phyloP scores from a whole-genome alignment of 2,888 invertebrate genomes.

The Patella ulyssiponensis region DNA sequence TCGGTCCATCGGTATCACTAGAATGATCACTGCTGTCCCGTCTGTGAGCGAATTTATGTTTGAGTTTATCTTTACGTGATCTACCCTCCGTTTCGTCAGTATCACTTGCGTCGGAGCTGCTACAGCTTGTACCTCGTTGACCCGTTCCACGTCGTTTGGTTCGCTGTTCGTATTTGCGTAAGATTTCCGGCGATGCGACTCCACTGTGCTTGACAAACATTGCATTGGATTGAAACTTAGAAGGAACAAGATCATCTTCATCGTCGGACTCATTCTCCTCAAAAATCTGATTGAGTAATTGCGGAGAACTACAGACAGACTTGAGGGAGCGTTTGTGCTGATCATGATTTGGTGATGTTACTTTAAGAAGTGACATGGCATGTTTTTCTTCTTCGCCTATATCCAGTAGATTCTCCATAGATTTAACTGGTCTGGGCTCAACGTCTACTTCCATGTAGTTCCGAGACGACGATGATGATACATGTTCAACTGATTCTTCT shows the following conservation, averaged over 20 bases:
- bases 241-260: constrained; percentile 64
- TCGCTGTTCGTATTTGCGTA: constrained; percentile 71
- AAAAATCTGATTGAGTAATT: constrained; percentile 80
- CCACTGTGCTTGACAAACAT: constrained; percentile 45
- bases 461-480: constrained; percentile 24
- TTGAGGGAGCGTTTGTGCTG: constrained; percentile 65
- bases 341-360: constrained; percentile 5
- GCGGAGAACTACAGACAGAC: constrained; percentile 74
- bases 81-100: constrained; percentile 74
- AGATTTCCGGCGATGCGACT: constrained; percentile 69
- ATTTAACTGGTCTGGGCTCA: constrained; percentile 50
- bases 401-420: constrained; percentile 55
- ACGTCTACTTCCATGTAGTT: constrained; percentile 47
- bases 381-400: constrained; percentile 50
- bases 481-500: constrained; percentile 80
- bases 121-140: constrained; percentile 84
- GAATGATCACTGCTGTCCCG: constrained; percentile 71
- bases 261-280: constrained; percentile 78
- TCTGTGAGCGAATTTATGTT: constrained; percentile 64
- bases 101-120: constrained; percentile 94
- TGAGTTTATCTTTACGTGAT: constrained; percentile 64
- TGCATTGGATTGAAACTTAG: constrained; percentile 50
- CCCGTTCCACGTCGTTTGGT: constrained; percentile 79
- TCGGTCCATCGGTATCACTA: constrained; percentile 70
- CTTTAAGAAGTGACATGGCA: neutral